These are phyloP conservation scores for Prolemur simus DNA, from an alignment of 2,113 vertebrate species.

Conservation along the genomic window DNA sequence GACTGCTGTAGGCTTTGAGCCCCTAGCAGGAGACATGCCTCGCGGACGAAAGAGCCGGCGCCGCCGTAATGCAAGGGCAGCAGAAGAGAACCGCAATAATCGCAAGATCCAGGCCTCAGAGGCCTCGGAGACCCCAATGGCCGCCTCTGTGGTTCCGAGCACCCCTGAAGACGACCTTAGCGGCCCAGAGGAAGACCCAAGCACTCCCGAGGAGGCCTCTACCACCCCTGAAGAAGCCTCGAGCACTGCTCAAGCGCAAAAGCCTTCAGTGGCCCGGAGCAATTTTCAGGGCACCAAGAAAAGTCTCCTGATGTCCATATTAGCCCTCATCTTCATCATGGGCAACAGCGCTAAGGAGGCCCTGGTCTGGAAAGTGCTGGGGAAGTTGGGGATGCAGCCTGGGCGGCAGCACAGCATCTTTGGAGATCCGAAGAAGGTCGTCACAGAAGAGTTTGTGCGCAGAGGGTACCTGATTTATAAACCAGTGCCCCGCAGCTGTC, in stretches of 20 bases:
- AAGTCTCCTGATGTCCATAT: constrained; percentile 75
- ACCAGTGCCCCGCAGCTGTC: constrained; percentile 67
- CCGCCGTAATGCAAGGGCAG: constrained; percentile 67
- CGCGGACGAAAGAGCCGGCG: constrained; percentile 71
- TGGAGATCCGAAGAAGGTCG: constrained; percentile 74
- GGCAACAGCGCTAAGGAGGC: constrained; percentile 75
- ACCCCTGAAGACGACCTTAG: constrained; percentile 53
- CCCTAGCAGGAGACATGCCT: constrained; percentile 55
- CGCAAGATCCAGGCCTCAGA: constrained; percentile 69
- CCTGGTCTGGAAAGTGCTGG: constrained; percentile 76
- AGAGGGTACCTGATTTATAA: constrained; percentile 75
- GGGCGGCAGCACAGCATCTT: constrained; percentile 74
- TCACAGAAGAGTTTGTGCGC: constrained; percentile 75
- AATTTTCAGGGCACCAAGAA: constrained; percentile 76
- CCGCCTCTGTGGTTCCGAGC: background rate
- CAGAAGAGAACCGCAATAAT: constrained; percentile 70
- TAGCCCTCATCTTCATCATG: constrained; percentile 77
- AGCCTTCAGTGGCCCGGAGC: constrained; percentile 58
- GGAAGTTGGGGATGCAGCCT: constrained; percentile 77
- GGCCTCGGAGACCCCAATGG: constrained; percentile 48
- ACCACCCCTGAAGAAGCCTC: constrained; percentile 45
- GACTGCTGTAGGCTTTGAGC: background rate
- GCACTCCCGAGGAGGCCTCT: constrained; percentile 47
- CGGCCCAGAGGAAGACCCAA: constrained; percentile 51
- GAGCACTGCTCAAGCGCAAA: constrained; percentile 42